A percentile compares a stretch with the other conserved stretches of the same genome.
Conservation (phyloP, 2,797 vertebrate genomes). For the Pseudomugil gertrudae region DNA sequence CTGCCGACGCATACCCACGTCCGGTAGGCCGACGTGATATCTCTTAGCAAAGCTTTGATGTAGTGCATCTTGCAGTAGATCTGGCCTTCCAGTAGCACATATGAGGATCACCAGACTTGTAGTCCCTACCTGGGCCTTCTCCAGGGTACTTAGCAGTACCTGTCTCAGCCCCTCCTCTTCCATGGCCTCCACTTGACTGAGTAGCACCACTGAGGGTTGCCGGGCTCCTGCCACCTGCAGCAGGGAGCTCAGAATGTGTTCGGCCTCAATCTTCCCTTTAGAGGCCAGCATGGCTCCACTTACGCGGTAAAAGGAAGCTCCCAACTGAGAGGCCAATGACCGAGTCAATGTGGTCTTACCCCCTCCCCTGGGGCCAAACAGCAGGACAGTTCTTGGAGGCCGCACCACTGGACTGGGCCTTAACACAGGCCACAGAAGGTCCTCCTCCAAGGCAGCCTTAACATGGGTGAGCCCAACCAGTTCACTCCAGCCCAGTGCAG, state of each 20-base stretch:
- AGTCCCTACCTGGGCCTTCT: constrained; percentile 82
- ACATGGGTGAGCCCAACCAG: constrained; percentile 88
- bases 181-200: constrained; percentile 90
- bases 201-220: constrained; percentile 88
- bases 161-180: constrained; percentile 84
- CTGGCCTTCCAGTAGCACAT: constrained; percentile 89
- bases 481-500: constrained; percentile 90
- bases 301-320: constrained; percentile 88
- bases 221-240: constrained; percentile 88
- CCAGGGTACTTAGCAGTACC: constrained; percentile 88
- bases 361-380: constrained; percentile 90
- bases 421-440: constrained; percentile 93
- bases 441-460: constrained; percentile 92
- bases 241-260: constrained; percentile 89
- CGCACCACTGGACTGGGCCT: constrained; percentile 82
- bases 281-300: constrained; percentile 86
- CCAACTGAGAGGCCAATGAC: constrained; percentile 92
- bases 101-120: constrained; percentile 87
- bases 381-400: constrained; percentile 87
- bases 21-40: constrained; percentile 89
- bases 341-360: constrained; percentile 91
- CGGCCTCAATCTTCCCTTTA: constrained; percentile 89
- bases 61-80: constrained; percentile 89
- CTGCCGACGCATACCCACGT: constrained; percentile 85
- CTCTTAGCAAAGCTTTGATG: constrained; percentile 90